Percentiles rank a stretch among this genome's conserved stretches.
These are phyloP conservation scores for Polypterus senegalus DNA, from an alignment of 2,113 vertebrate species.

Conservation along the genomic window DNA sequence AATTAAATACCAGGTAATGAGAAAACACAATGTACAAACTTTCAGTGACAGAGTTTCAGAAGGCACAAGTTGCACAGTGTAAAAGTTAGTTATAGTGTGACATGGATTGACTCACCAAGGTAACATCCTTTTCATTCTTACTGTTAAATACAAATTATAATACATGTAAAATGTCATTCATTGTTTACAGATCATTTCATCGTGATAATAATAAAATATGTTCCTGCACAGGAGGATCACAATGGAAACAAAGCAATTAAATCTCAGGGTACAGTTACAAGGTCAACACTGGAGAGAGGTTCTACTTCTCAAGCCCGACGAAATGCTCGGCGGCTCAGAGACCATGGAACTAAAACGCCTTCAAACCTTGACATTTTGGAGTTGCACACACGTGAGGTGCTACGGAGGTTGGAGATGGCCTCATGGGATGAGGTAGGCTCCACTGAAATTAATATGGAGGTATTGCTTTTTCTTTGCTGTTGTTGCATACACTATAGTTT, in stretches of 20 bases:
- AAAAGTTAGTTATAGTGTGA: too few relatives aligned
- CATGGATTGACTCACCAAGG: too few relatives aligned
- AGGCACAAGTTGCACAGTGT: too few relatives aligned
- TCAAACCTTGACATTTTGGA: conserved; percentile 90
- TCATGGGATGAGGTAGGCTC: conserved; percentile 71
- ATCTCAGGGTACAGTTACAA: conserved; percentile 80
- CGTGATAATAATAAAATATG: too few relatives aligned
- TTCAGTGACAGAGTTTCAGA: too few relatives aligned
- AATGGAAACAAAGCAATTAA: conserved; percentile 68
- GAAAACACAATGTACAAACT: too few relatives aligned
- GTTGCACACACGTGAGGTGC: conserved; percentile 82
- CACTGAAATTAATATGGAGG: not conserved
- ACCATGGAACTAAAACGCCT: conserved; percentile 67
- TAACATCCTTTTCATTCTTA: too few relatives aligned
- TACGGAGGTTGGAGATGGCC: conserved; percentile 83
- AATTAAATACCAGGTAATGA: too few relatives aligned
- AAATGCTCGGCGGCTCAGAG: conserved; percentile 71
- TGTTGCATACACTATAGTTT: too few relatives aligned
- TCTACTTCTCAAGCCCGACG: conserved; percentile 63
- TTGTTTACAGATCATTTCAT: too few relatives aligned
- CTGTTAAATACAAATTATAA: too few relatives aligned
- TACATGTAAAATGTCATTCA: too few relatives aligned
- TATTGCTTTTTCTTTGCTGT: not conserved
- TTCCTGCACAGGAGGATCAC: conserved; percentile 63
- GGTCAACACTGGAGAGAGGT: conserved; percentile 59